A percentile compares a stretch with the other conserved stretches of the same genome.
These are phyloP conservation scores for Emydoidea blandingii DNA, from an alignment of 2,797 vertebrate species.

Conservation along the genomic window DNA sequence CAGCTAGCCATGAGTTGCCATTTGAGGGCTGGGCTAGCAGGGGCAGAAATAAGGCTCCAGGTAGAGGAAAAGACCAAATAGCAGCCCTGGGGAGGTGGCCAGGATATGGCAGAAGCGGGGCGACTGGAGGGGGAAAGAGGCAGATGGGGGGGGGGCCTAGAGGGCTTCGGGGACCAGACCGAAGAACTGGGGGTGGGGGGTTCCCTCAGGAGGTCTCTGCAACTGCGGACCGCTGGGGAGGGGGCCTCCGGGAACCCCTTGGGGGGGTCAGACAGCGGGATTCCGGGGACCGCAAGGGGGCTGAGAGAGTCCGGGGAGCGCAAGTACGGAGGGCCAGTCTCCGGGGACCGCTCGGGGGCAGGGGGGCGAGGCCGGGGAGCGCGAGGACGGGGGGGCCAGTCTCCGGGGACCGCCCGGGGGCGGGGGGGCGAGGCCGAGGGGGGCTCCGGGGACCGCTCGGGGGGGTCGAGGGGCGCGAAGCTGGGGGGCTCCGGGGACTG, in stretches of 20 bases:
- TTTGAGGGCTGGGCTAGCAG: background rate
- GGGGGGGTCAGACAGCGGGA: no score
- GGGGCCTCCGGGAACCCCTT: no score
- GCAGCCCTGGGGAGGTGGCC: background rate
- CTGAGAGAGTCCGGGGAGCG: background rate
- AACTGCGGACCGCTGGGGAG: no score
- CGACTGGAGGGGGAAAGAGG: background rate
- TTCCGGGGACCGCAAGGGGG: no score
- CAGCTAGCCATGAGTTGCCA: background rate
- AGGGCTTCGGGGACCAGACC: background rate
- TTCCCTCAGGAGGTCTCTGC: background rate
- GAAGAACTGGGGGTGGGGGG: background rate
- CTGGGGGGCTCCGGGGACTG: rapidly evolving
- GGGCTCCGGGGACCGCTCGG: no score
- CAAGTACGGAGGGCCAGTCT: rapidly evolving
- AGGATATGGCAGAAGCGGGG: background rate
- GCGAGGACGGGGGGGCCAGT: no score
- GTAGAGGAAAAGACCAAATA: background rate
- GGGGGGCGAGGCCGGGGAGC: no score
- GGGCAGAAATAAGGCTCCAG: background rate
- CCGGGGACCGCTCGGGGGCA: no score
- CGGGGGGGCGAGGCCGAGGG: rapidly evolving
- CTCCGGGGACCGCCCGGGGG: rapidly evolving
- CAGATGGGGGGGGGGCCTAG: background rate
- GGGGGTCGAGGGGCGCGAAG: no score